A percentile compares a stretch with the other conserved stretches of the same genome.
These are phyloP conservation scores for Apotomis betuletana DNA, from an alignment of 2,888 invertebrate genomes.

Conservation along the genomic window DNA sequence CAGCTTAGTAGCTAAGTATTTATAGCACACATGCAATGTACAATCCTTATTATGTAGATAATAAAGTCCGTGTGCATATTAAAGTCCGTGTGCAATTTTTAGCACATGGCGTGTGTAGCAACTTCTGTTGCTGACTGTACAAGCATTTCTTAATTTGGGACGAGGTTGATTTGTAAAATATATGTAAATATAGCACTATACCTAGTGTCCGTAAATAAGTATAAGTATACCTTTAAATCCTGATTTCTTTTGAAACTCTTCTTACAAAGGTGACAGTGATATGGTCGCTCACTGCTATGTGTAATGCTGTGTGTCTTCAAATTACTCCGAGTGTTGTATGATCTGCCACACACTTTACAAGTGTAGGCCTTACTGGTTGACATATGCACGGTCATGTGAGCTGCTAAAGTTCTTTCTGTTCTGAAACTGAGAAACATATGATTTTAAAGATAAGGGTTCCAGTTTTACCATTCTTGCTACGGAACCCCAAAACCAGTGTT, in stretches of 20 bases:
- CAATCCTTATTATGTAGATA: too few relatives aligned
- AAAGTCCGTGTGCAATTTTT: too few relatives aligned
- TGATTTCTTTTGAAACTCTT: slow-evolving; percentile 89
- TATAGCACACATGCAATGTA: too few relatives aligned
- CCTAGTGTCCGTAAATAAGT: background rate
- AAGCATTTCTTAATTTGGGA: too few relatives aligned
- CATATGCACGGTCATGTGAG: slow-evolving; percentile 82
- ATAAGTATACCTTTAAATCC: slow-evolving; percentile 85
- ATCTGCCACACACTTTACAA: slow-evolving; percentile 87
- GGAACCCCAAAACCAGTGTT: too few relatives aligned
- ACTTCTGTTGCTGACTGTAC: too few relatives aligned
- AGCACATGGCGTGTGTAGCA: too few relatives aligned
- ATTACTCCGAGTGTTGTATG: slow-evolving; percentile 87
- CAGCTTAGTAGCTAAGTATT: too few relatives aligned
- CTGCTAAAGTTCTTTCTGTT: slow-evolving; percentile 84
- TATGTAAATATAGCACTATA: too few relatives aligned
- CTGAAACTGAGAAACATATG: slow-evolving; percentile 81
- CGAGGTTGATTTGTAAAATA: too few relatives aligned
- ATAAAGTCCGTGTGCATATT: too few relatives aligned
- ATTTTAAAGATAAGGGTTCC: background rate
- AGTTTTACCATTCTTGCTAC: too few relatives aligned
- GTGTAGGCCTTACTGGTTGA: slow-evolving; percentile 56
- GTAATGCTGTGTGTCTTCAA: slow-evolving; percentile 87
- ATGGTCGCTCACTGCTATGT: slow-evolving; percentile 87
- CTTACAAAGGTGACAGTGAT: slow-evolving; percentile 86